Conservation (phyloP, 2,113 vertebrate species). For the Thalassoma bifasciatum region DNA sequence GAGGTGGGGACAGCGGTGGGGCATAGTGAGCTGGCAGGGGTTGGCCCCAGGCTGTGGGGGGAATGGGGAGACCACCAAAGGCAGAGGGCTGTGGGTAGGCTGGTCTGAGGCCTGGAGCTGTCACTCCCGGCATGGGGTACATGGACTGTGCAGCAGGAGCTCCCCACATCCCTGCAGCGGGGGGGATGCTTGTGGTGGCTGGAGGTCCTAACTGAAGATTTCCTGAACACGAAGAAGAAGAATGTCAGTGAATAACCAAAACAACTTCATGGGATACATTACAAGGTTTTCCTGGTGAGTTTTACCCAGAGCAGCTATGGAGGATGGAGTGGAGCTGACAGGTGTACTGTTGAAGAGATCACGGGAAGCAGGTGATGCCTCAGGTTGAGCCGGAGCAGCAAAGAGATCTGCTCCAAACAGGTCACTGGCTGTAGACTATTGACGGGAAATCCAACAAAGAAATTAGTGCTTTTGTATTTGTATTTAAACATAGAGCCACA, state of each 20-base stretch:
- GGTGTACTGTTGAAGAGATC: constrained; percentile 84
- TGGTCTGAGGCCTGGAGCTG: constrained; percentile 70
- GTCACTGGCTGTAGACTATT: constrained; percentile 82
- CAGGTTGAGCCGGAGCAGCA: constrained; percentile 63
- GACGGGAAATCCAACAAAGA: constrained; percentile 13
- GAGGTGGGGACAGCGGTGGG: constrained; percentile 71
- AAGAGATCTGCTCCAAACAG: constrained; percentile 88
- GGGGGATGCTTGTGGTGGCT: constrained; percentile 59
- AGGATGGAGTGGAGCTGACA: constrained; percentile 47
- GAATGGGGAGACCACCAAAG: constrained; percentile 77
- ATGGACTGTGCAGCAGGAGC: constrained; percentile 61
- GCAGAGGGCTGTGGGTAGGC: constrained; percentile 76
- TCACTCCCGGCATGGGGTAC: constrained; percentile 76
- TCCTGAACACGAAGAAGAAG: constrained; percentile 74
- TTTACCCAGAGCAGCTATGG: constrained; percentile 77
- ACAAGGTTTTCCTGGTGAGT: neutral
- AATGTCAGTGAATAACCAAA: neutral
- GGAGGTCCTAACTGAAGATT: constrained; percentile 78
- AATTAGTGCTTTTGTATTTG: neutral
- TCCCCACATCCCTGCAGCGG: constrained; percentile 82
- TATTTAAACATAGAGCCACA: neutral
- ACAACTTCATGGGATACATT: neutral
- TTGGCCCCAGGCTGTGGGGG: constrained; percentile 85
- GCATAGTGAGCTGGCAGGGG: constrained; percentile 76
- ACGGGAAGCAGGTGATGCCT: constrained; percentile 60